Evolutionary conservation across 2,888 invertebrate species (phyloP).

Genomic region (Thyatira batis): DNA sequence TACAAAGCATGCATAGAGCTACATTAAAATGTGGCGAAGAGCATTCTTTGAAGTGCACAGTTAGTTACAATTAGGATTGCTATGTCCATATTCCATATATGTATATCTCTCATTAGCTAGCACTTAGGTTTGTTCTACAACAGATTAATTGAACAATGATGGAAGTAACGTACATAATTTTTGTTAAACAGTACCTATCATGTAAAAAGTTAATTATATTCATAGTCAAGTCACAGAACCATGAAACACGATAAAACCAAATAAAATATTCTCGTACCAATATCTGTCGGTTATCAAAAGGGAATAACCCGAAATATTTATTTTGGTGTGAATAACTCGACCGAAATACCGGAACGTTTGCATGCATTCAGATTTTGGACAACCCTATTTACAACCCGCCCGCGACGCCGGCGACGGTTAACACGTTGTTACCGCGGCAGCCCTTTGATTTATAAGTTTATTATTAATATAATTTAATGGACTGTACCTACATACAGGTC

Average conservation of each 20-base stretch:
- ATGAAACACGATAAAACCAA: neutral
- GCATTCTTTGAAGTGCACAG: slow-evolving; percentile 9
- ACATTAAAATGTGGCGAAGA: slow-evolving; percentile 28
- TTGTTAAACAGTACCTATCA: too few species aligned
- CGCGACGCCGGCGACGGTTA: slow-evolving; percentile 41
- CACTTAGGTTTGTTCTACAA: too few species aligned
- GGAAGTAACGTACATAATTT: too few species aligned
- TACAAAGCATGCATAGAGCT: slow-evolving; percentile 24
- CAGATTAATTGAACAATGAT: too few species aligned
- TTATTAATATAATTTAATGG: slow-evolving; percentile 43
- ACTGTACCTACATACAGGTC: slow-evolving; percentile 14
- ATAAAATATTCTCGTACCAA: neutral
- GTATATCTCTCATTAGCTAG: too few species aligned
- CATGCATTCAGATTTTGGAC: slow-evolving; percentile 14
- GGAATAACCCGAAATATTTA: neutral
- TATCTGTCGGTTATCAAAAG: neutral
- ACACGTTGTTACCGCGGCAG: slow-evolving; percentile 47
- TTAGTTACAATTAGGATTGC: slow-evolving; percentile 2
- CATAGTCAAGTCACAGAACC: too few species aligned
- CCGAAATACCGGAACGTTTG: neutral
- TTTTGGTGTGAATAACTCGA: neutral
- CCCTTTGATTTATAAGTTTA: slow-evolving; percentile 52
- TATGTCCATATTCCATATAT: too few species aligned
- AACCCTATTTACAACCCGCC: slow-evolving; percentile 38
- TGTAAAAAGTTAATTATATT: too few species aligned